Conservation (phyloP, 2,797 vertebrate species). For the Tenualosa ilisha region DNA sequence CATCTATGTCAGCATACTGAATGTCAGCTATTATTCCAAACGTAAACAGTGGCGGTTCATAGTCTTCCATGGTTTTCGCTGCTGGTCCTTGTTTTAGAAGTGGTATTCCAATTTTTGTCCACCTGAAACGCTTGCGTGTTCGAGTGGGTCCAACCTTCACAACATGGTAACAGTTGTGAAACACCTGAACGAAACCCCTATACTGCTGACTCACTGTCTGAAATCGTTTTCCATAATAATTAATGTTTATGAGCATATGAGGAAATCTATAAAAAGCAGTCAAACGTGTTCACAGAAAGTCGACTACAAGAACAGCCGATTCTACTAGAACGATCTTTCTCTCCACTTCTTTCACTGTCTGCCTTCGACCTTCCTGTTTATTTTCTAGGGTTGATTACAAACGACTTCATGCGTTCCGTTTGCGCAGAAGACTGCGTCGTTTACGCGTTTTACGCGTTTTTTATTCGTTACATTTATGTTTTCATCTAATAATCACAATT, state of each 20-base stretch:
- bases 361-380: slow-evolving; percentile 10
- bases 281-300: not conserved
- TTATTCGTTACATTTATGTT: too few relatives aligned
- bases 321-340: not conserved
- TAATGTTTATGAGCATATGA: not conserved
- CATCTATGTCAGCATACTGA: slow-evolving; percentile 87
- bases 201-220: not conserved
- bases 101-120: not conserved
- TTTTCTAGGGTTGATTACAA: not conserved
- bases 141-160: not conserved
- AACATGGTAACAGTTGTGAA: not conserved
- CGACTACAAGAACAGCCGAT: not conserved
- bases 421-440: not conserved
- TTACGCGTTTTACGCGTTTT: not conserved
- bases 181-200: not conserved
- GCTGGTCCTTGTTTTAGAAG: not conserved
- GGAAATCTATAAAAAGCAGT: not conserved
- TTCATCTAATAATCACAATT: too few relatives aligned
- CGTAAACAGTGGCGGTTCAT: slow-evolving; percentile 70
- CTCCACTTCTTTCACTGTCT: not conserved
- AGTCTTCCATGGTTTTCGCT: not conserved
- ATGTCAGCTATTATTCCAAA: slow-evolving; percentile 90
- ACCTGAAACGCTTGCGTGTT: not conserved
- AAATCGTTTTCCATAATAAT: not conserved
- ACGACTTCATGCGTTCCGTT: not conserved